These are phyloP conservation scores for Petrolisthes cinctipes DNA, from an alignment of 2,888 invertebrate genomes.

Conservation along the genomic window DNA sequence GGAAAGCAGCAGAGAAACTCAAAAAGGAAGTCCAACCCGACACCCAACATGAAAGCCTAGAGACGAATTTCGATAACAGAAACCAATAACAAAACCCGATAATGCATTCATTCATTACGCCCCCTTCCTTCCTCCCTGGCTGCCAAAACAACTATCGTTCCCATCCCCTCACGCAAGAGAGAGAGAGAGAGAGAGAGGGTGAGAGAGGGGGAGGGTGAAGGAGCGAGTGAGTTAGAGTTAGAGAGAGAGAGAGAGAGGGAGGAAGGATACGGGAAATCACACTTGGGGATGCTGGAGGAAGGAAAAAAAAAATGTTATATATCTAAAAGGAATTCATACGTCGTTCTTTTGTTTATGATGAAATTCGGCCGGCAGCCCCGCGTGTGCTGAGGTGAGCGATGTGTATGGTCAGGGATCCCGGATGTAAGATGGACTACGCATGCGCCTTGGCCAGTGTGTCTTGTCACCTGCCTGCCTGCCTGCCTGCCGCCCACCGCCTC, in stretches of 20 bases:
- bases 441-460: neutral
- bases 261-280: neutral
- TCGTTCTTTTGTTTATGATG: slow-evolving; percentile 5
- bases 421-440: neutral
- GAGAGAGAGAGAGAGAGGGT: neutral
- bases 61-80: slow-evolving; percentile 3
- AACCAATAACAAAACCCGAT: slow-evolving; percentile 11
- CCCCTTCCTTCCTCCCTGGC: neutral
- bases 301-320: neutral
- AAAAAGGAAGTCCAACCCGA: no score
- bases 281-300: neutral
- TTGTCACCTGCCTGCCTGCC: neutral
- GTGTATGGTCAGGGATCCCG: neutral
- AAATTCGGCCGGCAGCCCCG: slow-evolving; percentile 6
- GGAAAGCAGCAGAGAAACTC: no score
- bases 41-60: no score
- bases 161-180: neutral
- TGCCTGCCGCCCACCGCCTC: neutral
- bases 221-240: neutral
- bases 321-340: slow-evolving; percentile 15
- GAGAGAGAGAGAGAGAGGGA: neutral
- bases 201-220: neutral
- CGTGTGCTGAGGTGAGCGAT: neutral
- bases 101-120: slow-evolving; percentile 16
- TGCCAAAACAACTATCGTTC: slow-evolving; percentile 6